Percentiles rank a stretch among this genome's conserved stretches.
phyloP scores from a whole-genome alignment of 2,797 vertebrate species.

The Galago senegalensis region DNA sequence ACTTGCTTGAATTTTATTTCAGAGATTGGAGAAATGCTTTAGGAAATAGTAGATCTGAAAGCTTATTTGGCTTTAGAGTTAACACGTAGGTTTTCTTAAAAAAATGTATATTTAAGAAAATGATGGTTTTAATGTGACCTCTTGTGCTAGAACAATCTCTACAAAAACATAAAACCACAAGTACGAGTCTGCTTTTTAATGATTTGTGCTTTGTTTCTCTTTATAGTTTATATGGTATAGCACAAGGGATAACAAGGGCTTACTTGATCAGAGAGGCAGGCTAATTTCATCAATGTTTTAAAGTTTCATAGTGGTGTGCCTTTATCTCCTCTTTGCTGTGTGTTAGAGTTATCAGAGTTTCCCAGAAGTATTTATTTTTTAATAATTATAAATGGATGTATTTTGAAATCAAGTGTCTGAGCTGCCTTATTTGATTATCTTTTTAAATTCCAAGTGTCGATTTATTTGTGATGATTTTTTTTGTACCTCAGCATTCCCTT shows the following conservation, averaged over 20 bases:
- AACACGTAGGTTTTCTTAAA: constrained; percentile 77
- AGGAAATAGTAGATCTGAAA: constrained; percentile 85
- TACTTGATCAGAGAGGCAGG: constrained; percentile 88
- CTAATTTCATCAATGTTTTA: constrained; percentile 92
- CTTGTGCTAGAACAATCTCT: constrained; percentile 88
- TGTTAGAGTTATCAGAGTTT: constrained; percentile 93
- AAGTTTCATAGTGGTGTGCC: constrained; percentile 93
- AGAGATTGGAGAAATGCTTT: constrained; percentile 84
- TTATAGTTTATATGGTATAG: constrained; percentile 89
- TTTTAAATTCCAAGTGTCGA: constrained; percentile 54
- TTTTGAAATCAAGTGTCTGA: constrained; percentile 82
- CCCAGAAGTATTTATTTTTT: constrained; percentile 90
- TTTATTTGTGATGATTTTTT: constrained; percentile 53
- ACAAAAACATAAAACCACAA: constrained; percentile 88
- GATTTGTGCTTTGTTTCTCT: constrained; percentile 88
- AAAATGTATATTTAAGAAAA: constrained; percentile 82
- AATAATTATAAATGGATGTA: constrained; percentile 79
- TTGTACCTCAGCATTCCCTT: neutral
- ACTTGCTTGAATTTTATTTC: constrained; percentile 86
- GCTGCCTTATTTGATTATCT: constrained; percentile 54
- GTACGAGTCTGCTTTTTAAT: constrained; percentile 89
- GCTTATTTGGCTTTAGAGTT: constrained; percentile 88
- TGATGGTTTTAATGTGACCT: constrained; percentile 85
- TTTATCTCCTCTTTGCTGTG: constrained; percentile 93
- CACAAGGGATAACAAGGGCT: constrained; percentile 85